A percentile compares a stretch with the other conserved stretches of the same genome.
Evolutionary conservation across 1,140 invertebrate species (phyloP).

Genomic region (Lethocerus indicus): DNA sequence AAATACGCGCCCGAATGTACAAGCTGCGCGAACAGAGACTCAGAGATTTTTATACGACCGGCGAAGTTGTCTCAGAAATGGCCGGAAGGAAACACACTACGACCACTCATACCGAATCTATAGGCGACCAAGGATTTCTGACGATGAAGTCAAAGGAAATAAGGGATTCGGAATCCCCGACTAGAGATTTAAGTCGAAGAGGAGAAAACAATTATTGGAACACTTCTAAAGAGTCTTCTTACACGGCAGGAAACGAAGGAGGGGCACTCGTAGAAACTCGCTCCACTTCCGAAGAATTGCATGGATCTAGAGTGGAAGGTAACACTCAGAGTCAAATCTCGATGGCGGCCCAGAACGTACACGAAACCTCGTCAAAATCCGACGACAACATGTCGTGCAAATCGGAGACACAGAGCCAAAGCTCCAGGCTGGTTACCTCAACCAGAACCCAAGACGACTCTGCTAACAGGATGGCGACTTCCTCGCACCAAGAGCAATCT

Average conservation of each 20-base stretch:
- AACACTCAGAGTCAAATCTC: slow-evolving; percentile 11
- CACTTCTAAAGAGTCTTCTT: slow-evolving; percentile 15
- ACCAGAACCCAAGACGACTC: slow-evolving; percentile 13
- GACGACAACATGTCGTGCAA: slow-evolving; percentile 7
- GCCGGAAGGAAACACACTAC: slow-evolving; percentile 19
- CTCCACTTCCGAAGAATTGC: slow-evolving; percentile 2
- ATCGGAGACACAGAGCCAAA: slow-evolving; percentile 2
- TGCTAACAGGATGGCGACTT: slow-evolving; percentile 2
- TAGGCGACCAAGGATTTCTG: slow-evolving; percentile 53
- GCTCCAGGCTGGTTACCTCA: slow-evolving; percentile 3
- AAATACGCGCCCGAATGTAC: slow-evolving; percentile 68
- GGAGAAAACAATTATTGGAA: slow-evolving; percentile 17
- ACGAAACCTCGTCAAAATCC: slow-evolving; percentile 5
- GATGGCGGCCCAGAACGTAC: slow-evolving; percentile 2
- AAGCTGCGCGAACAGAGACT: slow-evolving; percentile 58
- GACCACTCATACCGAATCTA: slow-evolving; percentile 40
- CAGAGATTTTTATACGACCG: slow-evolving; percentile 43
- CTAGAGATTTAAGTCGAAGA: slow-evolving; percentile 31
- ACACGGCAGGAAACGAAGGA: slow-evolving; percentile 7
- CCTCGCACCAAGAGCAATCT: background rate
- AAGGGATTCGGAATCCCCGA: slow-evolving; percentile 53
- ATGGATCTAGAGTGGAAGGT: slow-evolving; percentile 11
- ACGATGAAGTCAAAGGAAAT: slow-evolving; percentile 60
- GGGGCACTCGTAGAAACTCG: slow-evolving; percentile 5
- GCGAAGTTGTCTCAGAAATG: slow-evolving; percentile 24